Evolutionary conservation across 2,888 invertebrate species (phyloP), one percentile per base, ranked within the genome.

Genomic region (Tachina lurida): DNA sequence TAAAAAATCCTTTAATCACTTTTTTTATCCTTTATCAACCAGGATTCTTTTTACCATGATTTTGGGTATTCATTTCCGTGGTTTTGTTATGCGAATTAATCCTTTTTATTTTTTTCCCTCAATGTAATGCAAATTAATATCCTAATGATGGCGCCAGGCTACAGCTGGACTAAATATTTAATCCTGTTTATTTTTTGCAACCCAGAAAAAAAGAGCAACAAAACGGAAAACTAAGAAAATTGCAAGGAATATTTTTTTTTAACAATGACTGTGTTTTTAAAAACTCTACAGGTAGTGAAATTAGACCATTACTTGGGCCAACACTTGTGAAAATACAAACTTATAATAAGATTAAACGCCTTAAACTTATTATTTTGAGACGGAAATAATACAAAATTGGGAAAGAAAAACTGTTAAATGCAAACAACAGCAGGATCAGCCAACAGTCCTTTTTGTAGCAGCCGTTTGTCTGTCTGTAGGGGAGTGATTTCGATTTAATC

Each of bases 331-430:
- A 76, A 81, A 62, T 65, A 63, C 81, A 22, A 70, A 58, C 65
- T n/a, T 79, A 22, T 81, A 86, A 86, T 83, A 86, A 83, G 86
- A 86, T 86, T 83, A 79, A 67, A 86, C 83, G 79, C 83, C 83
- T 76, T 67, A 83, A 86, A 79, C 70, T 60, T 60, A 82, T 82
- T 79, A 82, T 77, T 82, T 79, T 17, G 8, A 31, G 17, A 43
- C n/a, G 62, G 17, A 1, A 62, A 12, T 17, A n/a, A 19, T 41
- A 19, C 31, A 17, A 47, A 3, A 17, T 10, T 52, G 4, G 54
- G 5, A 52, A 31, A 56, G 54, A 45, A 62, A 67, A 84, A 71
- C 77, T 85, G 81, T 78, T 77, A 77, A 81, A 74, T 43, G 81
- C 74, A 85, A 85, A 74, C 83, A 86, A 79, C 85, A 86, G 83